Base-by-base conservation (phyloP, 2,797 vertebrate species). In the Trichosurus vulpecula region DNA sequence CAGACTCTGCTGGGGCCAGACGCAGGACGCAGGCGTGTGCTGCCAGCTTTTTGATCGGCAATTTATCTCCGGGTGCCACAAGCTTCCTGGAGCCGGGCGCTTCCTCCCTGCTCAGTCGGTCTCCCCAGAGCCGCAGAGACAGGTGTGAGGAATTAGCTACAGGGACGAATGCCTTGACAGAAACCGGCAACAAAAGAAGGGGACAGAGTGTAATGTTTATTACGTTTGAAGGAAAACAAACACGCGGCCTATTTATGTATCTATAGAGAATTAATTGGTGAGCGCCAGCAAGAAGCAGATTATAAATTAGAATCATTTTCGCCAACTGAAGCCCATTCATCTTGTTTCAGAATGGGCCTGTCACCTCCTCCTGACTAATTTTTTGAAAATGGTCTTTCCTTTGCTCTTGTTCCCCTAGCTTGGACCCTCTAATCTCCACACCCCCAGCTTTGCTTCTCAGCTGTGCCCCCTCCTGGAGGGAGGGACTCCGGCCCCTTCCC, bases 261-360 rank as follows among this genome's bases (percentile, higher is more conserved):
- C 98, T 98, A 97, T 97, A 98, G 98, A 98, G 98, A 99, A 99
- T 98, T 99, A 99, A 99, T 98, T 98, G 98, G 98, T 97, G 97
- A 98, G 98, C 97, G 96, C 98, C 98, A 98, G 98, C 98, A 98
- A 98, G 98, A 98, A 98, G 98, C 98, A 98, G 98, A 98, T 98
- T 99, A 98, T 98, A 99, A 99, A 99, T 98, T 98, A 99, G 98
- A 98, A 98, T 98, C 96, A 97, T 98, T 99, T 98, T 98, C 98
- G 96, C 97, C 98, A 98, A 98, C 97, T 98, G 98, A 98, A 98
- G 98, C 97, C 97, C 98, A 98, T 99, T 98, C 98, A 98, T 99
- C 98, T 98, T 98, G 96, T 97, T 98, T 98, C 98, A 98, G 98
- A 98, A 96, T 96, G 95, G 98, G 97, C 97, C 97, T 98, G 98